Percentiles rank a stretch among this genome's conserved stretches.
These are phyloP conservation scores for Macrobrachium nipponense DNA, from an alignment of 1,140 invertebrate genomes.

Conservation along the genomic window DNA sequence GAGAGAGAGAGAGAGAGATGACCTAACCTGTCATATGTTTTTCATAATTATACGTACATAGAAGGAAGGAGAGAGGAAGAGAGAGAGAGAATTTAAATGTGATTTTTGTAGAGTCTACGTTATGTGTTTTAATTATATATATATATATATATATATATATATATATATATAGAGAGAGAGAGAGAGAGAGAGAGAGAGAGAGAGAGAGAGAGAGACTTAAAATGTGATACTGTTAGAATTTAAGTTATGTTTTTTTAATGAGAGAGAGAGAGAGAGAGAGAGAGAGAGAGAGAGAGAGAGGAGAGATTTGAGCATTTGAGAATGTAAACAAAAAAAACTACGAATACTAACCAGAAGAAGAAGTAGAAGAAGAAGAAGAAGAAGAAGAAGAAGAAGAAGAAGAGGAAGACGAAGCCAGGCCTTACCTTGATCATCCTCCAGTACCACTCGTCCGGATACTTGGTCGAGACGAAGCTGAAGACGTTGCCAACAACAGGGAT, in stretches of 20 bases:
- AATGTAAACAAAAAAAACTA: neutral
- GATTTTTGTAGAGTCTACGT: too few relatives aligned
- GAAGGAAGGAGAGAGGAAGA: neutral
- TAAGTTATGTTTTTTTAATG: too few relatives aligned
- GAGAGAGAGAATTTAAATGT: neutral
- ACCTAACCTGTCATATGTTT: neutral
- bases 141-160: too few relatives aligned
- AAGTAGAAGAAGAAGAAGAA: neutral
- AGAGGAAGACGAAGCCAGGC: neutral
- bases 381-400: neutral
- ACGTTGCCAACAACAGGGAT: constrained; percentile 74
- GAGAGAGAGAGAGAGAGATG: constrained; percentile 10
- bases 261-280: too few relatives aligned
- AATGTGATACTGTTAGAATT: too few relatives aligned
- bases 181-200: too few relatives aligned
- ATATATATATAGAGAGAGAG: neutral
- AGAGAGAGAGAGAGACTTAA: too few relatives aligned
- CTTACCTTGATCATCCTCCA: constrained; percentile 72
- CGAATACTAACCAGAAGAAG: neutral
- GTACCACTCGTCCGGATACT: constrained; percentile 71
- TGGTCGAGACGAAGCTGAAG: constrained; percentile 73
- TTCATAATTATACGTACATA: neutral
- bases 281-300: too few relatives aligned
- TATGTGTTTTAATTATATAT: too few relatives aligned
- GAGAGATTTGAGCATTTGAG: too few relatives aligned